These are phyloP conservation scores for Cynodonichthys magdalenae DNA, from an alignment of 2,797 vertebrate genomes.

Conservation along the genomic window DNA sequence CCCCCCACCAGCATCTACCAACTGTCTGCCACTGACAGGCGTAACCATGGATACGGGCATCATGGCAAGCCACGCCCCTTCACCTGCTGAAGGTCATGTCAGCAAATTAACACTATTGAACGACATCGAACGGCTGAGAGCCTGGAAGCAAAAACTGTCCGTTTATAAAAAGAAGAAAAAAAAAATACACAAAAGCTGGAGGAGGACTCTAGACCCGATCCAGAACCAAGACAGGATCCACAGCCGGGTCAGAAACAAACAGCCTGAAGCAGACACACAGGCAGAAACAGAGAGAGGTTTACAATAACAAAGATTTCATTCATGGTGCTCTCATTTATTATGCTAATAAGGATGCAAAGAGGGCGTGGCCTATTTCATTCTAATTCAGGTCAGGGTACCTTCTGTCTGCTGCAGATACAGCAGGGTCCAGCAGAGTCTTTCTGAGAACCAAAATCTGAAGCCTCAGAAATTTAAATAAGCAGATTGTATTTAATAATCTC, in stretches of 20 bases:
- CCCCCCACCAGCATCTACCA: neutral
- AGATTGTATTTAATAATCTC: no score
- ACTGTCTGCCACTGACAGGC: neutral
- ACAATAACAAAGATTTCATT: slow-evolving; percentile 16
- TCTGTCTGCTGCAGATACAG: neutral
- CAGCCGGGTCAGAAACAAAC: neutral
- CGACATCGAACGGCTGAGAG: slow-evolving; percentile 4
- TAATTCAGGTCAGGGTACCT: neutral
- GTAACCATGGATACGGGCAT: slow-evolving; percentile 20
- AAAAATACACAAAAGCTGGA: neutral
- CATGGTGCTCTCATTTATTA: slow-evolving; percentile 4
- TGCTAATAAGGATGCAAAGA: slow-evolving; percentile 1
- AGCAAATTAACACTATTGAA: slow-evolving; percentile 4
- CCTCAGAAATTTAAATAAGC: no score
- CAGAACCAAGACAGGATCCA: neutral
- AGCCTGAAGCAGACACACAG: neutral
- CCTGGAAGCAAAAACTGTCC: neutral
- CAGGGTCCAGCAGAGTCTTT: neutral
- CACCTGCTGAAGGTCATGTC: slow-evolving; percentile 13
- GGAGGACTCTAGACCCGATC: neutral
- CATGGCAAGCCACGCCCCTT: slow-evolving; percentile 2
- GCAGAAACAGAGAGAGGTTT: neutral
- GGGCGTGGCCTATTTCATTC: neutral
- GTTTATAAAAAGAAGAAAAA: neutral
- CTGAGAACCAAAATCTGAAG: no score